phyloP scores from a whole-genome alignment of 1,140 invertebrate genomes.

The Drosophila nigrodunni region DNA sequence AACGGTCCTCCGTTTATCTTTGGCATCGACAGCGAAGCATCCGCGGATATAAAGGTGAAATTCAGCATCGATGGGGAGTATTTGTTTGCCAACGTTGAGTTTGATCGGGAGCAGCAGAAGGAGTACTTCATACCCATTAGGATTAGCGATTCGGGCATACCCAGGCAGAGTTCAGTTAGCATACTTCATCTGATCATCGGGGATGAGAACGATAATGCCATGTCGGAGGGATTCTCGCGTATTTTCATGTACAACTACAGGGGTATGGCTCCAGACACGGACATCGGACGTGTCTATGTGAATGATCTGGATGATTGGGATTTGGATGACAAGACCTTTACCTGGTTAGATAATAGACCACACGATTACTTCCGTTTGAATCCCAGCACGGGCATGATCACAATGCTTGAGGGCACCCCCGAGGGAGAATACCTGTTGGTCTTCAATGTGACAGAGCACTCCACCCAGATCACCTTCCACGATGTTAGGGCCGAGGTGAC shows the following conservation, averaged over 20 bases:
- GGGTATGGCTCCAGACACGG: conserved; percentile 89
- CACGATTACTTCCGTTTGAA: conserved; percentile 89
- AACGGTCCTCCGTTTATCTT: conserved; percentile 94
- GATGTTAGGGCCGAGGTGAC: conserved; percentile 91
- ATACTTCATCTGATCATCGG: conserved; percentile 94
- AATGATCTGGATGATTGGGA: conserved; percentile 97
- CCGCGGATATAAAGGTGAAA: conserved; percentile 88
- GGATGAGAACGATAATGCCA: conserved; percentile 95
- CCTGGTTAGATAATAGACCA: conserved; percentile 86
- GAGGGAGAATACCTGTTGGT: conserved; percentile 89
- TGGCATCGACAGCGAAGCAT: conserved; percentile 88
- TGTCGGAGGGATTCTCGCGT: conserved; percentile 91
- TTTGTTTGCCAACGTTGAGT: conserved; percentile 88
- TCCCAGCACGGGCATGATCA: conserved; percentile 92
- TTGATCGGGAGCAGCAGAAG: conserved; percentile 96
- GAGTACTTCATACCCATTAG: conserved; percentile 94
- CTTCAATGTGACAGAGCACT: conserved; percentile 90
- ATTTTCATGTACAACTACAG: conserved; percentile 97
- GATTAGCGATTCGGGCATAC: conserved; percentile 93
- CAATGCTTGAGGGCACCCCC: conserved; percentile 89
- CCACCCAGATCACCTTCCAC: conserved; percentile 85
- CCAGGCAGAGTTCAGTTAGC: conserved; percentile 90
- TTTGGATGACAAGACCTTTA: conserved; percentile 93
- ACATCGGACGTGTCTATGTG: conserved; percentile 95
- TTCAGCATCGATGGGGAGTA: conserved; percentile 88